Base-by-base conservation (phyloP, 2,113 vertebrate species). In the Podarcis cretensis region DNA sequence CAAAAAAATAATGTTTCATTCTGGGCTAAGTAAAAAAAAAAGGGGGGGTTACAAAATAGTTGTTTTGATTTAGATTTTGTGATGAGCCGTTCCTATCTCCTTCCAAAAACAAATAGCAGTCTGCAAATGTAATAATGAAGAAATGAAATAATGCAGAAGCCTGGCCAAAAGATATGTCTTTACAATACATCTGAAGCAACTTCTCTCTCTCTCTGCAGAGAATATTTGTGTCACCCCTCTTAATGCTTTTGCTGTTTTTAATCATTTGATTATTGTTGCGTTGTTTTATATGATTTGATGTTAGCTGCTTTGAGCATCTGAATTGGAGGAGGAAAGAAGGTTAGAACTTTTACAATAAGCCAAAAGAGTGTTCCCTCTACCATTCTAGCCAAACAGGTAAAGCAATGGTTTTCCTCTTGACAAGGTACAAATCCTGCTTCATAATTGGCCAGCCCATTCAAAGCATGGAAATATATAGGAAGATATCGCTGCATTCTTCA, bases 1-100 rank as follows among this genome's bases (percentile, higher is more conserved):
- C 69, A 54, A 73, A 84, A 84, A 84, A 84, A 74, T 35, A 74
- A 84, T 74, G 32, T 74, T 73, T 84, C 43, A 84, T 76, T 59
- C 35, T 75, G n/a, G 32, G 73, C 32, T 40, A 63, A 30, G 73
- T 74, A 35, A 85, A 85, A 63, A 84, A n/a, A 30, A 85, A 85
- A 48, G 12, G 2, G 10, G 35, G 35, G 35, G 35, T 85, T 76
- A 76, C 71, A 63, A 76, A 85, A 84, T 84, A 59, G 69, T 76
- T 76, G 32, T 75, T 85, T 85, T 85, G 54, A 59, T 76, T 63
- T 63, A 76, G 71, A 63, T 40, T 59, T 85, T 75, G 54, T 37
- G 40, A 76, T 63, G 78, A 81, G 78, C 16, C 7, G 3, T n/a
- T 80, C 54, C 78, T 3, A 18, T 59, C 48, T 1, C 30, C 48